phyloP scores from a whole-genome alignment of 2,888 invertebrate species.

The Ditylenchus weischeri region DNA sequence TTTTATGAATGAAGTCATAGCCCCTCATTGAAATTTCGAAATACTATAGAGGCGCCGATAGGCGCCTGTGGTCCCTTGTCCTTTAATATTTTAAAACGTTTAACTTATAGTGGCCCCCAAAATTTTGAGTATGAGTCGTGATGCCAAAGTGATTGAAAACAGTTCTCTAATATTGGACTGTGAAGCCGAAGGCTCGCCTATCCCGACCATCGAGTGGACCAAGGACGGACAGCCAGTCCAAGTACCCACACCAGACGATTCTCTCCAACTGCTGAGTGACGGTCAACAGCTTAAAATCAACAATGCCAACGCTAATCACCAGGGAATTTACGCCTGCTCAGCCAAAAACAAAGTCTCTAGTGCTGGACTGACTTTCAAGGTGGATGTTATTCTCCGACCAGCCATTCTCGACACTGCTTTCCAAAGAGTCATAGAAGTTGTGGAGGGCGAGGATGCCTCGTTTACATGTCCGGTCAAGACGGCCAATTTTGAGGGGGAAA shows the following conservation, averaged over 20 bases:
- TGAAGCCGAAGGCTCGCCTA: conserved; percentile 62
- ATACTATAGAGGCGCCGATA: no score
- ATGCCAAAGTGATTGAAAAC: conserved; percentile 54
- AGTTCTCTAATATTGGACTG: conserved; percentile 61
- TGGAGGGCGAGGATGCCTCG: conserved; percentile 59
- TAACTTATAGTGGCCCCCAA: conserved; percentile 60
- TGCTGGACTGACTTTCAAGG: conserved; percentile 42
- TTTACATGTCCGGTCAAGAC: conserved; percentile 60
- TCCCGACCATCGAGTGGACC: conserved; percentile 58
- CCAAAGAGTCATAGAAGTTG: conserved; percentile 56
- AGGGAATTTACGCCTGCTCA: conserved; percentile 40
- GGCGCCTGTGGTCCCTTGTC: no score
- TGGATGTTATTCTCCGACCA: conserved; percentile 60
- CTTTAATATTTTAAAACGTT: no score
- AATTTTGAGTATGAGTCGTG: conserved; percentile 44
- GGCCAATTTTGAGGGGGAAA: conserved; percentile 44
- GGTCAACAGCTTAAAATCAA: conserved; percentile 56
- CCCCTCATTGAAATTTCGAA: no score
- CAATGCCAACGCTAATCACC: conserved; percentile 41
- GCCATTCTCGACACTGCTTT: conserved; percentile 54
- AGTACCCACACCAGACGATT: conserved; percentile 17
- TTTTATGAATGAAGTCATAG: no score
- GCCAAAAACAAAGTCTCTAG: conserved; percentile 53
- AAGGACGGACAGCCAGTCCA: conserved; percentile 40
- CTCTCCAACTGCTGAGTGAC: conserved; percentile 42